Base-by-base conservation (phyloP, 2,797 vertebrate genomes). In the Chaetodon trifasciatus region DNA sequence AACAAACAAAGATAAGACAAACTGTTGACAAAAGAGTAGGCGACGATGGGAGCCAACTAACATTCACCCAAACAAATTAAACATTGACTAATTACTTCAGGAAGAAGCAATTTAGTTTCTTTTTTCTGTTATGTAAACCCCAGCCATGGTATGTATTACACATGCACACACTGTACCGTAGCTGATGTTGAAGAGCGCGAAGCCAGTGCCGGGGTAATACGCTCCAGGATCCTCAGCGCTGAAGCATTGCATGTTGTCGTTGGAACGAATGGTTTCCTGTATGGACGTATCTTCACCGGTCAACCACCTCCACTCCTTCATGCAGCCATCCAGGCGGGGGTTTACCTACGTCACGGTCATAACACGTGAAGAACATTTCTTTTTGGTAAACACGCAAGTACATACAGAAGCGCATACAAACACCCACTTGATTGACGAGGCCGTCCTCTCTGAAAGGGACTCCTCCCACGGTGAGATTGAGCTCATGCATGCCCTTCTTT, bases 401-500 rank as follows among this genome's bases (percentile, higher is more conserved):
- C 69, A 60, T 6, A 73, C n/a, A 72, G 60, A 63, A 86, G 21
- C 21, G 50, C 13, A 68, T 21, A 28, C 75, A 52, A 94, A 79
- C 17, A 65, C 88, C 95, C 88, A 98, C 98, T 0, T 97, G 95
- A 82, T 96, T 96, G 82, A 99, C 83, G 6, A 99, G 96, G 62
- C 96, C 93, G 1, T 95, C 96, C 67, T 96, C 96, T 92, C 92
- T 96, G 89, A 99, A 99, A 53, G 98, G 98, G 82, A 99, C 95
- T 47, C 98, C 98, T 61, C 98, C 98, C 19, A 99, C 97, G 0
- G 98, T 99, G 32, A 99, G 95, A 91, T 99, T 99, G 83, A 99
- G 96, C 57, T 98, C 97, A 55, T 98, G 98, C 73, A 99, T 93
- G 57, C 97, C 97, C 90, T 96, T 96, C 83, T 96, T 92, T 16